These are phyloP conservation scores for Myotis vivesi DNA, from an alignment of 2,797 vertebrate genomes.

Conservation along the genomic window DNA sequence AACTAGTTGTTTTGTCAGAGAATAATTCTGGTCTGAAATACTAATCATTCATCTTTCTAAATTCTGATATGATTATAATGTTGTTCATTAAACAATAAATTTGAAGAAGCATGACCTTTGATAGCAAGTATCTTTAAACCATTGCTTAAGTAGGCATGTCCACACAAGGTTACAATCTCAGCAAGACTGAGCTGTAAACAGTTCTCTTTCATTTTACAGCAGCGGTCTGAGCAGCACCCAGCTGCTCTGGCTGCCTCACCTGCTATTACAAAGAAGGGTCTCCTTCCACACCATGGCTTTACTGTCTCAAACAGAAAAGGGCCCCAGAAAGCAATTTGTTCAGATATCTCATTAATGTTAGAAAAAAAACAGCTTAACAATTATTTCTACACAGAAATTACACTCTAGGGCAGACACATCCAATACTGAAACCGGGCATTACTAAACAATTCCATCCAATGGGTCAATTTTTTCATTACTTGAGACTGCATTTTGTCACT, in stretches of 20 bases:
- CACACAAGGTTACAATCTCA: neutral
- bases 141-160: neutral
- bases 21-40: neutral
- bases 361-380: neutral
- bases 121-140: neutral
- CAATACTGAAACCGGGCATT: neutral
- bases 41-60: neutral
- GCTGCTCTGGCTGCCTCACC: neutral
- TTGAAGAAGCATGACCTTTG: neutral
- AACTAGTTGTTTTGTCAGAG: neutral
- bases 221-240: neutral
- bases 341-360: neutral
- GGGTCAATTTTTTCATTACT: neutral
- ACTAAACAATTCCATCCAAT: neutral
- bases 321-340: neutral
- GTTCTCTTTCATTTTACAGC: neutral
- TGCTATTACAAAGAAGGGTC: neutral
- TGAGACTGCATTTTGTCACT: neutral
- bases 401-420: neutral
- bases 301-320: neutral
- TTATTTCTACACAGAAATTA: neutral
- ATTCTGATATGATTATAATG: neutral
- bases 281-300: neutral
- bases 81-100: neutral
- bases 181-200: neutral